Conservation (phyloP, 2,113 vertebrate species). For the Siphamia tubifer region DNA sequence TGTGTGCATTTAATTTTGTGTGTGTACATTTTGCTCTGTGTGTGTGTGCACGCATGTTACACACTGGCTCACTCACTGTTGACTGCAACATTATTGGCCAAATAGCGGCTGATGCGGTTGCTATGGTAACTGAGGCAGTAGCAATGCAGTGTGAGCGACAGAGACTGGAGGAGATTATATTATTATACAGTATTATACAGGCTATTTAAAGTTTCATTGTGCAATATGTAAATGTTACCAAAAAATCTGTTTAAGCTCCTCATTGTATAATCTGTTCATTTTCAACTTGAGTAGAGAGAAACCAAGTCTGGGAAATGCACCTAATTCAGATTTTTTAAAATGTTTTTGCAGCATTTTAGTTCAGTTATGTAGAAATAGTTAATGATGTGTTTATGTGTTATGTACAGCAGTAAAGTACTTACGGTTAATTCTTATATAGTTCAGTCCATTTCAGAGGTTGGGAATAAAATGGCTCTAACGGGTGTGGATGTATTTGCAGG, state of each 20-base stretch:
- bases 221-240: constrained; percentile 6
- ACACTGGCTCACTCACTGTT: constrained; percentile 6
- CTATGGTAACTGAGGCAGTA: constrained; percentile 58
- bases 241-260: background rate
- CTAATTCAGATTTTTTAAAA: no score
- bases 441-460: background rate
- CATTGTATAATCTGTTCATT: background rate
- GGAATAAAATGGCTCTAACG: background rate
- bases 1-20: no score
- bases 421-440: no score
- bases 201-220: background rate
- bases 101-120: constrained; percentile 42
- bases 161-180: constrained; percentile 2
- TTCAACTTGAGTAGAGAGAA: background rate
- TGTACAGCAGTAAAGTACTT: no score
- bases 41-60: background rate
- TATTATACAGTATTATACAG: constrained; percentile 9
- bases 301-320: no score
- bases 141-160: constrained; percentile 17
- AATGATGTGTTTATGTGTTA: no score
- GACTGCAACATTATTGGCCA: constrained; percentile 19
- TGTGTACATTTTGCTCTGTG: background rate
- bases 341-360: no score
- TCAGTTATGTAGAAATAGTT: no score
- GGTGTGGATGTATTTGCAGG: constrained; percentile 56